Evolutionary conservation across 2,113 vertebrate genomes (phyloP), one percentile per base, ranked within the genome.

Genomic region (Sarotherodon lohbergeri): DNA sequence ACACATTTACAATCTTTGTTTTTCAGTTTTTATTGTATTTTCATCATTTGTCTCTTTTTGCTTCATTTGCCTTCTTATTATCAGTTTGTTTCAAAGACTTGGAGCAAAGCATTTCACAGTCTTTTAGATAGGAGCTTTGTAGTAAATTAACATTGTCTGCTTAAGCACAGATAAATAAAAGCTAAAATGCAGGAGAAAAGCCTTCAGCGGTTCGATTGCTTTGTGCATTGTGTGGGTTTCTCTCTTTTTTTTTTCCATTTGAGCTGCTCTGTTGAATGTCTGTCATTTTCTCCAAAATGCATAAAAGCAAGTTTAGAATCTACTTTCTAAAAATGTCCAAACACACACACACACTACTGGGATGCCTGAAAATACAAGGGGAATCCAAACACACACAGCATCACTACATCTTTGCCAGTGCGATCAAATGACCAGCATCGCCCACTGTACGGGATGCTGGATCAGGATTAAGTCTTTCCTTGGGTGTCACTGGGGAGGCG

Each of bases 381-480:
- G 36, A 73, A 5, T 61, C 43, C 43, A 68, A 56, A 16, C n/a
- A 19, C 39, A 19, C 29, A 10, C 12, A 34, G 34, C 29, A 55
- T 34, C 85, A 71, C 59, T 73, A 29, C 78, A 81, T 81, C 63
- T 48, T 50, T 32, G 24, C 36, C 63, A 27, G 9, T 9, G 63
- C 36, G 86, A 68, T 39, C 52, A 89, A 89, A 89, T 66, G 80
- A 56, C 55, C 86, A 54, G 84, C 83, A 88, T 39, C 4, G 19
- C 6, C 24, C 61, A 54, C 27, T 52, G 50, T 43, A 27, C 52
- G 48, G 1, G 3, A 78, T 68, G 34, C 34, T 39, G 56, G 90
- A 87, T 89, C 19, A 46, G 88, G 93, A 94, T 94, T 94, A 94
- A 86, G 86, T 66, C 82, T 50, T 76, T 88, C 39, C 73, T 68